Conservation (phyloP, 37 sponge, comb jelly and placozoan genomes). For the Beroe ovata region DNA sequence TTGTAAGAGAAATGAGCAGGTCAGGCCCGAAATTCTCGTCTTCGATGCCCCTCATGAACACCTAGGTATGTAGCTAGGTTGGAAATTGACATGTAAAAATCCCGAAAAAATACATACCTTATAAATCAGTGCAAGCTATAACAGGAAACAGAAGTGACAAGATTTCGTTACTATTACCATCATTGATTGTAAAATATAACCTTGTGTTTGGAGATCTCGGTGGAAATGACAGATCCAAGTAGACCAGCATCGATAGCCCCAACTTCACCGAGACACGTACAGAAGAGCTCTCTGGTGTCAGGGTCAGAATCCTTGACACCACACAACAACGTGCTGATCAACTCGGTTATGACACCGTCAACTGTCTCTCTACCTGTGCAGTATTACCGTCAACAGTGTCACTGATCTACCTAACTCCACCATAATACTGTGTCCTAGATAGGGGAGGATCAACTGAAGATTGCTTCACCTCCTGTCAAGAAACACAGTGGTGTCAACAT, state of each 20-base stretch:
- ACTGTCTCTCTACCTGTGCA: slow-evolving; percentile 31
- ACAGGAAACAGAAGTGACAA: not conserved
- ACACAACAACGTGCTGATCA: slow-evolving; percentile 22
- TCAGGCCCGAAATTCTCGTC: slow-evolving; percentile 55
- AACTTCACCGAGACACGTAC: slow-evolving; percentile 27
- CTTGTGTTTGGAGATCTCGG: slow-evolving; percentile 41
- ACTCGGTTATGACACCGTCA: slow-evolving; percentile 5
- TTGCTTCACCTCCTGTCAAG: too few species aligned
- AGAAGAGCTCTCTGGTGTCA: slow-evolving; percentile 22
- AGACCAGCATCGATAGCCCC: slow-evolving; percentile 36
- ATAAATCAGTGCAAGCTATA: not conserved
- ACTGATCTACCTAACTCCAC: too few species aligned
- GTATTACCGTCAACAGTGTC: too few species aligned
- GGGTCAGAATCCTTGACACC: slow-evolving; percentile 23
- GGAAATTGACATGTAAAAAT: not conserved
- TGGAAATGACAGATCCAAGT: slow-evolving; percentile 8
- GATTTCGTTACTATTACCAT: too few species aligned
- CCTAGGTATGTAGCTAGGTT: not conserved
- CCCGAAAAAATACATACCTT: not conserved
- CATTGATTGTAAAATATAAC: slow-evolving; percentile 4
- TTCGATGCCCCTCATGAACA: slow-evolving; percentile 33
- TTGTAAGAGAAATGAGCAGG: slow-evolving; percentile 13
- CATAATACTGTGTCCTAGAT: too few species aligned
- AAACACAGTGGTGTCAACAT: not conserved
- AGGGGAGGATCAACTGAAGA: too few species aligned